Percentiles rank a stretch among this genome's conserved stretches.
phyloP scores from a whole-genome alignment of 1,140 invertebrate species.

The Phenacoccus solenopsis region DNA sequence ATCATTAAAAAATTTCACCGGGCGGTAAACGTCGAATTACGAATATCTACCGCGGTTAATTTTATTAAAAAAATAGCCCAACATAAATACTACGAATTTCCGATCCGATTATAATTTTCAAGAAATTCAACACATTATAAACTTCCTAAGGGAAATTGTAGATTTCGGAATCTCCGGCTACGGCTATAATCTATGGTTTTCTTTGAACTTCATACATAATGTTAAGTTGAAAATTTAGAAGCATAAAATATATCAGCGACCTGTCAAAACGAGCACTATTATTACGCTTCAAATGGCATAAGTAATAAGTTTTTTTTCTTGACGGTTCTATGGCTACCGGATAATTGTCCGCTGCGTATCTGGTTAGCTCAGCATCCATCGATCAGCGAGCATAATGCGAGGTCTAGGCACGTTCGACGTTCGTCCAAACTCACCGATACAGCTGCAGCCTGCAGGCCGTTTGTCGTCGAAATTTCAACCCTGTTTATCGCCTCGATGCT shows the following conservation, averaged over 20 bases:
- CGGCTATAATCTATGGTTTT: not conserved
- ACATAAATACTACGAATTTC: constrained; percentile 3
- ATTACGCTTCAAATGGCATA: constrained; percentile 13
- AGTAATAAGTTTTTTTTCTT: constrained; percentile 12
- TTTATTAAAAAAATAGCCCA: not conserved
- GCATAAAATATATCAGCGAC: constrained; percentile 15
- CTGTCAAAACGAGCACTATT: constrained; percentile 10
- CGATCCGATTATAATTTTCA: not conserved
- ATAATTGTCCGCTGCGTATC: constrained; percentile 7
- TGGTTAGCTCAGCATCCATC: not conserved
- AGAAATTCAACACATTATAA: constrained; percentile 17
- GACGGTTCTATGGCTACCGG: constrained; percentile 14
- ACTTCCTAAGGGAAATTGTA: constrained; percentile 5
- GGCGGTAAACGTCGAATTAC: not conserved
- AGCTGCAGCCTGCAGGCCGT: too few species aligned
- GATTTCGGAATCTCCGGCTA: not conserved
- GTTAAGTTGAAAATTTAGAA: constrained; percentile 12
- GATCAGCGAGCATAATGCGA: not conserved
- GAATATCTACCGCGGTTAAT: not conserved
- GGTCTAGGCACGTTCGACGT: too few species aligned
- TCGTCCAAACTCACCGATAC: too few species aligned
- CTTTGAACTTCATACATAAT: not conserved
- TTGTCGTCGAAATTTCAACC: too few species aligned
- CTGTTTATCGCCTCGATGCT: too few species aligned
- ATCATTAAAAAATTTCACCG: not conserved